Evolutionary conservation across 2,888 invertebrate genomes (phyloP).

Genomic region (Drosophila flavopinicola): DNA sequence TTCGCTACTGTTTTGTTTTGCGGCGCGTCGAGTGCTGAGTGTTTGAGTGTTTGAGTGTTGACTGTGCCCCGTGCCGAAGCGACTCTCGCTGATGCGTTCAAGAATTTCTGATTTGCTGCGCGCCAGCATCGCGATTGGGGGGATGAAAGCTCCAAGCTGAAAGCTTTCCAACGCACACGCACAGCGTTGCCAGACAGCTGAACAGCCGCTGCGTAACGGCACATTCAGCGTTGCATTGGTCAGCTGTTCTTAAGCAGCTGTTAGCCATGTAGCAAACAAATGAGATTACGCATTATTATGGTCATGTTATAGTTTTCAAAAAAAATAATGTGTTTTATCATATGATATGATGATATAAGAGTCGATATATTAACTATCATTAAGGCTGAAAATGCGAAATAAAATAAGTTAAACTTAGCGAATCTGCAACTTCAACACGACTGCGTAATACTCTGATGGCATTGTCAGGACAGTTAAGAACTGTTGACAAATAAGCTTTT

Average conservation of each 20-base stretch:
- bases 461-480: no score
- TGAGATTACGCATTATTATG: no score
- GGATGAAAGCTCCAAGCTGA: constrained; percentile 39
- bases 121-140: constrained; percentile 54
- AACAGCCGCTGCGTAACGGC: constrained; percentile 28
- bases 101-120: constrained; percentile 29
- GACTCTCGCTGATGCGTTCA: constrained; percentile 21
- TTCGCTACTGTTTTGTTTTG: not conserved
- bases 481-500: no score
- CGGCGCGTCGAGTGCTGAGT: constrained; percentile 15
- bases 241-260: constrained; percentile 27
- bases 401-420: no score
- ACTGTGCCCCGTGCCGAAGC: constrained; percentile 36
- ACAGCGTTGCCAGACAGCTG: constrained; percentile 29
- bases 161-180: constrained; percentile 20
- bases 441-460: no score
- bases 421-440: no score
- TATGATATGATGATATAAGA: no score
- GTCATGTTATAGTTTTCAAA: no score
- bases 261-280: no score
- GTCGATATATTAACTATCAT: no score
- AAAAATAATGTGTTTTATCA: no score
- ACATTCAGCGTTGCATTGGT: constrained; percentile 19
- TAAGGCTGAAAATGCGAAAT: no score
- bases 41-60: constrained; percentile 14